phyloP scores from a whole-genome alignment of 2,797 vertebrate genomes.

The Meda fulgida region DNA sequence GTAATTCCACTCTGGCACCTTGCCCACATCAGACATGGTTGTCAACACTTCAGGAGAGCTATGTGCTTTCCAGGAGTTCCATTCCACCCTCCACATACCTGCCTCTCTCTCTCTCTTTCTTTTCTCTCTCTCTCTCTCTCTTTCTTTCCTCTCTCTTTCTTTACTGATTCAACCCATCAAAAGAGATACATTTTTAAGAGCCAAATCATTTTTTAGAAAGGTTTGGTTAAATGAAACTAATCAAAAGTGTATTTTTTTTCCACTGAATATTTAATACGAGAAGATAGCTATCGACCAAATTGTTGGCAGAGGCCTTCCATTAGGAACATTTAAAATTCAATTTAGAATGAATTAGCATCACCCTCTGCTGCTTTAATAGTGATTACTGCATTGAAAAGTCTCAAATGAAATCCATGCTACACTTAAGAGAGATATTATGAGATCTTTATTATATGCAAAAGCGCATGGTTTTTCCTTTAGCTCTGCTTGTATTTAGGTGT shows the following conservation, averaged over 20 bases:
- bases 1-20: constrained; percentile 61
- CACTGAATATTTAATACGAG: not conserved
- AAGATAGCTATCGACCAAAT: constrained; percentile 9
- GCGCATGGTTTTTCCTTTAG: not conserved
- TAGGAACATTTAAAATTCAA: constrained; percentile 9
- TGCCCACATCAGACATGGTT: constrained; percentile 64
- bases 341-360: constrained; percentile 17
- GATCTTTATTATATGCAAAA: not conserved
- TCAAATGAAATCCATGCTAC: constrained; percentile 11
- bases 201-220: not conserved
- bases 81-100: constrained; percentile 42
- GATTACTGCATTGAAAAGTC: constrained; percentile 18
- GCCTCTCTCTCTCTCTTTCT: constrained; percentile 16
- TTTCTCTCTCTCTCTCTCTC: constrained; percentile 23
- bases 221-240: not conserved
- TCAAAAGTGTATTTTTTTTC: not conserved
- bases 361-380: constrained; percentile 9
- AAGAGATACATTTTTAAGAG: constrained; percentile 15
- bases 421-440: constrained; percentile 12
- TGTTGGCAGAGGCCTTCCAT: constrained; percentile 24
- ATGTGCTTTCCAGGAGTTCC: constrained; percentile 57
- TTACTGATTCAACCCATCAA: constrained; percentile 10
- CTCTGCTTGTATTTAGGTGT: not conserved
- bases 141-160: constrained; percentile 6
- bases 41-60: constrained; percentile 61